These are phyloP conservation scores for Dicyrtoma fusca DNA, from an alignment of 2,888 invertebrate genomes.

Conservation along the genomic window DNA sequence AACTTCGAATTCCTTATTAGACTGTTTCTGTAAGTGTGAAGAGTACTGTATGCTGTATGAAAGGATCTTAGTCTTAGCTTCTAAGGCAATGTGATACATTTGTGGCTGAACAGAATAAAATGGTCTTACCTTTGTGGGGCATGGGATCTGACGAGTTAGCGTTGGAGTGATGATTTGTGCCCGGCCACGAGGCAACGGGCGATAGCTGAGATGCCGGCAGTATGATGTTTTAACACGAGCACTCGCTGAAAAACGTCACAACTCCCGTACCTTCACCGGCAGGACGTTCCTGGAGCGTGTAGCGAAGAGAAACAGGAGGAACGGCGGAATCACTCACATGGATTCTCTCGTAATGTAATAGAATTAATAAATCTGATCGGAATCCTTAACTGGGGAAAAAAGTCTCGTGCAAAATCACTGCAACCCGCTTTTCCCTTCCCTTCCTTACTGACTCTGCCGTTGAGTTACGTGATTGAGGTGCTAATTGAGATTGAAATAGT, in stretches of 20 bases:
- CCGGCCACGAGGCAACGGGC: conserved; percentile 57
- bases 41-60: not conserved
- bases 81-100: not conserved
- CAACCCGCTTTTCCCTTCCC: no score
- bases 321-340: not conserved
- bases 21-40: no score
- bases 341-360: no score
- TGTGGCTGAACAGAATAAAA: not conserved
- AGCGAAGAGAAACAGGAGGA: not conserved
- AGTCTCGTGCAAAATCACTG: no score
- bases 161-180: conserved; percentile 53
- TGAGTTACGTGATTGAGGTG: no score
- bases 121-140: conserved; percentile 56
- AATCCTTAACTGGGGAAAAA: no score
- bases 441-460: no score
- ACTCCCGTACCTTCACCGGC: not conserved
- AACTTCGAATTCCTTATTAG: no score
- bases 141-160: conserved; percentile 54
- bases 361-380: no score
- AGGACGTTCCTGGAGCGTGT: not conserved
- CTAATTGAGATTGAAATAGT: no score
- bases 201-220: conserved; percentile 57
- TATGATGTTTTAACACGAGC: conserved; percentile 46
- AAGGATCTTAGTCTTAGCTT: not conserved
- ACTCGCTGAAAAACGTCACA: conserved; percentile 1